phyloP scores from a whole-genome alignment of 2,888 invertebrate genomes.

The Mythimna pallens region DNA sequence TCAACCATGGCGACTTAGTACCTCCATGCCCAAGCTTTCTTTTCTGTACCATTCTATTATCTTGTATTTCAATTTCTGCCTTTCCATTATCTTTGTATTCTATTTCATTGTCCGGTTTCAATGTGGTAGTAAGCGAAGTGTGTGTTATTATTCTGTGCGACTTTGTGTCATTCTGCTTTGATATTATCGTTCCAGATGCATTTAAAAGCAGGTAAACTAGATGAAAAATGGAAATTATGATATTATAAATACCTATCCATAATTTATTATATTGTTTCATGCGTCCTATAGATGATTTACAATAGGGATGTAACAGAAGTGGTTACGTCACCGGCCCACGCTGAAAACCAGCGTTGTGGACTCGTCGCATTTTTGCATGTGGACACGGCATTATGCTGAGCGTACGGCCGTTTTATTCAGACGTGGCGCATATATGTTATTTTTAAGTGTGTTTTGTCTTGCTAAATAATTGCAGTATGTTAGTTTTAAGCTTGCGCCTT shows the following conservation, averaged over 20 bases:
- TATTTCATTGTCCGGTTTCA: neutral
- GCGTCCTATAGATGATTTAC: too few species aligned
- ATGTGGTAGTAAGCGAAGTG: neutral
- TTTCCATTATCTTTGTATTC: neutral
- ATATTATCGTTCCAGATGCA: neutral
- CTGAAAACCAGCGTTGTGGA: too few species aligned
- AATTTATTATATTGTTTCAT: neutral
- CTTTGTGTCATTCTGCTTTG: neutral
- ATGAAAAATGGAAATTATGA: neutral
- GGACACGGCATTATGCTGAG: too few species aligned
- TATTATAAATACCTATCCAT: too few species aligned
- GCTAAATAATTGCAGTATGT: too few species aligned
- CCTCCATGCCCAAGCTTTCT: neutral
- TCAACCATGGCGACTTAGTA: neutral
- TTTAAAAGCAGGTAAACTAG: slow-evolving; percentile 4
- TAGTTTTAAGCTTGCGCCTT: too few species aligned
- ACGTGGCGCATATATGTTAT: too few species aligned
- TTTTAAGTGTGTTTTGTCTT: too few species aligned
- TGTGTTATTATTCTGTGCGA: neutral
- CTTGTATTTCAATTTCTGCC: neutral
- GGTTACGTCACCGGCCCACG: too few species aligned
- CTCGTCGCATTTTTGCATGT: too few species aligned
- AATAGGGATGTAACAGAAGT: too few species aligned
- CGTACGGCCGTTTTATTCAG: too few species aligned
- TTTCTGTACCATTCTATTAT: neutral